These are phyloP conservation scores for Neopipo cinnamomea DNA, from an alignment of 2,113 vertebrate species.

Conservation along the genomic window DNA sequence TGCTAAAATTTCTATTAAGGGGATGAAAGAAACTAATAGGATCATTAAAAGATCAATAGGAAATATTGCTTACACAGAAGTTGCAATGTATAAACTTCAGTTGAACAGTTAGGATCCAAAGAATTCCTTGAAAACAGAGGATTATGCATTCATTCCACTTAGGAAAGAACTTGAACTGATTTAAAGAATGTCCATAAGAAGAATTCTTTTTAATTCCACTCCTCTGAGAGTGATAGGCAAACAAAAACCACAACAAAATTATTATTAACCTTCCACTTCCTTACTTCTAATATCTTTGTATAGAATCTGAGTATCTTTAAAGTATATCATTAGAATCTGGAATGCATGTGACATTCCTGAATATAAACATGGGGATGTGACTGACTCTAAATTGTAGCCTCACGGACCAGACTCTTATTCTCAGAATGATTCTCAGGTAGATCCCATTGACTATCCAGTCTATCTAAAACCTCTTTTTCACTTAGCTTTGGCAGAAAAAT, in stretches of 20 bases:
- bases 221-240: background rate
- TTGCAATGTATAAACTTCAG: slow-evolving; percentile 25
- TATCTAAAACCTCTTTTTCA: background rate
- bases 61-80: slow-evolving; percentile 54
- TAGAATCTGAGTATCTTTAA: background rate
- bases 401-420: background rate
- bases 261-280: background rate
- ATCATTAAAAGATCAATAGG: slow-evolving; percentile 64
- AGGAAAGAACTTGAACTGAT: slow-evolving; percentile 7
- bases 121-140: slow-evolving; percentile 20
- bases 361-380: background rate
- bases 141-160: background rate
- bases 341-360: background rate
- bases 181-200: slow-evolving; percentile 12
- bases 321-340: background rate
- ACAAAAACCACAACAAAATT: background rate
- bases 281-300: background rate
- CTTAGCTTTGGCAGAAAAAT: background rate
- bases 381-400: background rate
- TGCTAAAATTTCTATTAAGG: slow-evolving; percentile 66
- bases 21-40: slow-evolving; percentile 55
- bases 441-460: background rate
- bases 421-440: background rate
- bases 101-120: background rate
- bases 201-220: slow-evolving; percentile 1